Conservation (phyloP, 2,113 vertebrate species). For the Eulemur rufifrons region DNA sequence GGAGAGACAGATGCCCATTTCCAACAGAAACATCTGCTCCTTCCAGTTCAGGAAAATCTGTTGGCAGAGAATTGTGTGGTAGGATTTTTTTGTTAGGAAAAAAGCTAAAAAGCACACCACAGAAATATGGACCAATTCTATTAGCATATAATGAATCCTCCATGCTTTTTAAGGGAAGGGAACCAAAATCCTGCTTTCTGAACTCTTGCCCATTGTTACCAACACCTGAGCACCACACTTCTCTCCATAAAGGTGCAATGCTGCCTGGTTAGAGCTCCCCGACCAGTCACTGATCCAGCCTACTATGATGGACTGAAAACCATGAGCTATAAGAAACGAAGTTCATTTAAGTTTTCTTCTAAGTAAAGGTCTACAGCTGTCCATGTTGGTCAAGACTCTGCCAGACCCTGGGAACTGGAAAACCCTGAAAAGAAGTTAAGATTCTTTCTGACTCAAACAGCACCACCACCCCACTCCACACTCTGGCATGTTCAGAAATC, state of each 20-base stretch:
- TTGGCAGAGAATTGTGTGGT: constrained; percentile 50
- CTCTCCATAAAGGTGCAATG: neutral
- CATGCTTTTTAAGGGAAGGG: neutral
- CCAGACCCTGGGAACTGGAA: neutral
- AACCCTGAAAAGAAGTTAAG: constrained; percentile 26
- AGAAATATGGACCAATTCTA: neutral
- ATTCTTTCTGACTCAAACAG: constrained; percentile 15
- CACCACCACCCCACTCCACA: neutral
- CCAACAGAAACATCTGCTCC: constrained; percentile 65
- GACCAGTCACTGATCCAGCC: neutral
- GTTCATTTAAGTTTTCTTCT: neutral
- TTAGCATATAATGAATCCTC: neutral
- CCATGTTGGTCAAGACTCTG: neutral
- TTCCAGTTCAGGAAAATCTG: constrained; percentile 67
- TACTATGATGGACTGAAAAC: neutral
- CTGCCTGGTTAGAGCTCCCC: neutral
- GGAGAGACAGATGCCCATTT: constrained; percentile 63
- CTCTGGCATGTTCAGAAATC: neutral
- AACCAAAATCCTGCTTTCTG: neutral
- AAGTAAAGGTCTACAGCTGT: neutral
- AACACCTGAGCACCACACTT: neutral
- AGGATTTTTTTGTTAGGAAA: neutral
- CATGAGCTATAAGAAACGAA: neutral
- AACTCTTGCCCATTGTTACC: neutral
- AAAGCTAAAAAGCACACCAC: constrained; percentile 3